These are phyloP conservation scores for Escarpia spicata DNA, from an alignment of 2,888 invertebrate species.

Conservation along the genomic window DNA sequence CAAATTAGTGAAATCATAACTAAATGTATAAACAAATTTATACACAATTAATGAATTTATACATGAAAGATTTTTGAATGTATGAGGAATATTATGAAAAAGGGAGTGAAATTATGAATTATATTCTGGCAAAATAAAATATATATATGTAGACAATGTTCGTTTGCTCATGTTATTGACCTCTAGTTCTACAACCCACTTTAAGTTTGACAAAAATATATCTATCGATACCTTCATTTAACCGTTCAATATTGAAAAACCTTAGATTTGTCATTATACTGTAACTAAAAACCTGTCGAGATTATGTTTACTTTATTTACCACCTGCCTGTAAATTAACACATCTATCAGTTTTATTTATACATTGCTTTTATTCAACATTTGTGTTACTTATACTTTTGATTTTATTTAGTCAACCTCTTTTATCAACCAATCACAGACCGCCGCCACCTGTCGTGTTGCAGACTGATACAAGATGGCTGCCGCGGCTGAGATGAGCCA, in stretches of 20 bases:
- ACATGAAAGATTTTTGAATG: no score
- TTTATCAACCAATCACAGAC: background rate
- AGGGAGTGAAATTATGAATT: no score
- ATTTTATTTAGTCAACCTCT: background rate
- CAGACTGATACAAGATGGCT: conserved; percentile 12
- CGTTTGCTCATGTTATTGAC: no score
- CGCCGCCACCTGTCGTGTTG: background rate
- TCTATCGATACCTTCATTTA: background rate
- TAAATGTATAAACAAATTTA: no score
- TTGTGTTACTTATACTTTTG: no score
- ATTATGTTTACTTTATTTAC: background rate
- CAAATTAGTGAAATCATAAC: no score
- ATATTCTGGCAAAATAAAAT: no score
- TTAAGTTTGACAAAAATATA: no score
- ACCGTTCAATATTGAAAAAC: background rate
- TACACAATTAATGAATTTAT: no score
- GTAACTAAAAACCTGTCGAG: background rate
- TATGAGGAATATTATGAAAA: no score
- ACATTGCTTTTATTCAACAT: background rate
- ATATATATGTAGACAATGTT: no score
- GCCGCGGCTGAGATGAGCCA: conserved; percentile 30
- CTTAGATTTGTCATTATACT: background rate
- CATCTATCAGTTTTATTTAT: background rate
- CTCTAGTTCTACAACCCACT: no score
- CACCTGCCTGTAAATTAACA: background rate